Evolutionary conservation across 2,113 vertebrate genomes (phyloP).

Genomic region (Aspidoscelis tigris): DNA sequence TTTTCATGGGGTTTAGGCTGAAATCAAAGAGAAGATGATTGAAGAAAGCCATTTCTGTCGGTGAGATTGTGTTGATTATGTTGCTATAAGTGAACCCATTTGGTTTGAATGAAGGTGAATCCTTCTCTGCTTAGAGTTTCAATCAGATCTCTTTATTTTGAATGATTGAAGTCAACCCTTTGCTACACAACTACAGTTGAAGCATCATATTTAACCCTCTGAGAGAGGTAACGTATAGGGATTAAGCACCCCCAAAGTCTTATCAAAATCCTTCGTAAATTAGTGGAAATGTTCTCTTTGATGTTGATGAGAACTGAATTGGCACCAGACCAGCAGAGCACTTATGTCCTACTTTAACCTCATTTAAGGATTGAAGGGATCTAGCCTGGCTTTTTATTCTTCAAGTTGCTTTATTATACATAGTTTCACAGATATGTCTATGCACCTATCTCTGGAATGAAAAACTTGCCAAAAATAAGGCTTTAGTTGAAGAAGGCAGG

Average conservation of each 20-base stretch:
- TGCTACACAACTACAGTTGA: not conserved
- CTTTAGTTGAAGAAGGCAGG: not conserved
- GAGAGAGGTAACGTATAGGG: not conserved
- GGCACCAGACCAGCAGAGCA: constrained; percentile 26
- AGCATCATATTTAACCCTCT: constrained; percentile 2
- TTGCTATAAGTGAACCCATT: not conserved
- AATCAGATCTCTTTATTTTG: not conserved
- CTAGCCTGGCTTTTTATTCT: not conserved
- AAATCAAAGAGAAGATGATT: not conserved
- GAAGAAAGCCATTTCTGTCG: not conserved
- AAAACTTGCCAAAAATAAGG: not conserved
- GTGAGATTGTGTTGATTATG: not conserved
- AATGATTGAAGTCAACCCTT: not conserved
- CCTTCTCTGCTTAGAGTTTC: not conserved
- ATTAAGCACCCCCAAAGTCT: not conserved
- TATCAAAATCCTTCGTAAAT: not conserved
- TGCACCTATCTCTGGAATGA: not conserved
- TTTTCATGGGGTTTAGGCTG: not conserved
- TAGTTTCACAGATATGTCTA: constrained; percentile 5
- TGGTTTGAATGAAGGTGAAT: not conserved
- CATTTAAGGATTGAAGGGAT: constrained; percentile 1
- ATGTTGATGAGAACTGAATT: constrained; percentile 22
- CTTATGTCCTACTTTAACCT: constrained; percentile 10
- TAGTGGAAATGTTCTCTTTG: constrained; percentile 14
- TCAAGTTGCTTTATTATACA: not conserved